Base-by-base conservation (phyloP, 2,888 invertebrate genomes). In the Melinopterus prodromus region DNA sequence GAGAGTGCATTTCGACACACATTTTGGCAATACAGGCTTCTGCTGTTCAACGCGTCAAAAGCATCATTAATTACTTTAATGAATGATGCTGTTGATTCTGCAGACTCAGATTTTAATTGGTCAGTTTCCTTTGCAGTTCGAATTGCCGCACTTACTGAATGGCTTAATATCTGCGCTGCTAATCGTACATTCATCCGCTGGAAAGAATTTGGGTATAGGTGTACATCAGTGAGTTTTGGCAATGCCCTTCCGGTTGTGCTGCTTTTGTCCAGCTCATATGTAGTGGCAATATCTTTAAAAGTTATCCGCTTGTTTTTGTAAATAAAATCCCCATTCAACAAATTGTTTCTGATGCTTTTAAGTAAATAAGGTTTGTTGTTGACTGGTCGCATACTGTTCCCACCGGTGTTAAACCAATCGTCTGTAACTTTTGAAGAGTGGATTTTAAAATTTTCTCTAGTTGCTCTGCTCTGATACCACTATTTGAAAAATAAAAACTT, bases 1-100 rank as follows among this genome's bases (percentile, higher is more conserved):
- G 9, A 75, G 14, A 82, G 37, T 77, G 75, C 69, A 16, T 26
- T 15, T 2, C 26, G 6, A 69, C 12, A 76, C 38, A 53, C 9
- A 15, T 76, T 76, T 76, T 69, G 12, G 16, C 36, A 36, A 12
- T 38, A 6, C 76, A 53, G 53, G 14, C 14, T 36, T 74, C 76
- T 80, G 69, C 82, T 81, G 71, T 82, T 82, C 14, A 82, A 75
- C 16, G 80, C 77, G 38, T 80, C 82, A 77, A 82, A 82, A 72
- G 80, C 53, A 38, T 81, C 76, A 53, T 82, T 76, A 3, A 82
- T 79, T 16, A 72, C 26, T 69, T 71, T 16, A 7, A 81, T 69
- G 80, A 82, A 82, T 36, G 78, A 16, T 14, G 82, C 81, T 26
- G 82, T 82, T 35, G n/a, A 5, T 36, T 26, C 14, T 15, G 78